Evolutionary conservation across 2,113 vertebrate species (phyloP), one percentile per base, ranked within the genome.

Genomic region (Jacana jacana): DNA sequence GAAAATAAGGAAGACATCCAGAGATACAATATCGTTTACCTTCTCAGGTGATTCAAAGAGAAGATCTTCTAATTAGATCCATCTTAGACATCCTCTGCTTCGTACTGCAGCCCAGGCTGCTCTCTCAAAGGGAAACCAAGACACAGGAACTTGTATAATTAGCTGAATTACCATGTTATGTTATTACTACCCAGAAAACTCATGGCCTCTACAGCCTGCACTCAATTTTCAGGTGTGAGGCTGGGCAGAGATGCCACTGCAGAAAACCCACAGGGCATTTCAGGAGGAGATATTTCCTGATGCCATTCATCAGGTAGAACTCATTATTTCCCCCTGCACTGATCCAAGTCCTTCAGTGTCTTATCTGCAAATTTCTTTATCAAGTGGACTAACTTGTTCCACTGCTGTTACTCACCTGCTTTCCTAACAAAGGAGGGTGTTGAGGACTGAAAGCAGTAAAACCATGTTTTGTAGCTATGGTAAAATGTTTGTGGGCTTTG

Each of bases 281-380:
- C 31, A 95, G 64, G 75, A 88, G 48, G 33, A 75, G 48, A 10
- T 78, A 42, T 88, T 97, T 97, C 95, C 97, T 96, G 94, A 81
- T 96, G 28, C 86, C 66, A 44, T 68, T 83, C 54, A n/a, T 63
- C 49, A 73, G 46, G 10, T 49, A 48, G 8, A 28, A 9, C 44
- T 85, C 60, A 78, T 94, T 87, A 89, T 44, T 90, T 94, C 87
- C 65, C 71, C 78, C 60, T 89, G 28, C 64, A 54, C 54, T 69
- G 55, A 81, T 82, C 70, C 39, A 79, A 94, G 54, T 80, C 11
- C 58, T 64, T 91, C 63, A 35, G 15, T 24, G 22, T 49, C 23
- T 84, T 92, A 81, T 79, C 84, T 84, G 71, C 61, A 77, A 25
- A 51, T 83, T 71, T 76, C 9, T 64, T 76, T 66, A 40, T 76